Base-by-base conservation (phyloP, 2,888 invertebrate species). In the Eupithecia tripunctaria region DNA sequence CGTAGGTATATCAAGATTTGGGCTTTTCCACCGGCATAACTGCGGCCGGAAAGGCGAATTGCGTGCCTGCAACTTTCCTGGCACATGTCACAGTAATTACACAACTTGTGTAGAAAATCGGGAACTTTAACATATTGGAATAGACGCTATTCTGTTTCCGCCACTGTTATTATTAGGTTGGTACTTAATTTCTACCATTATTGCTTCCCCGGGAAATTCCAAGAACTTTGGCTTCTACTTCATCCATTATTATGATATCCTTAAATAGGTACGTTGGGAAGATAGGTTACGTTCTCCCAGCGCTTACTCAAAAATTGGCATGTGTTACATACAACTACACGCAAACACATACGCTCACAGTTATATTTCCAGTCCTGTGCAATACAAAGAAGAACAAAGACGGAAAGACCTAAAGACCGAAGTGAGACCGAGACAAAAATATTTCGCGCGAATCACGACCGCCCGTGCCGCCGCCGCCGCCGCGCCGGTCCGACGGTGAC, bases 21-120 rank as follows among this genome's bases (percentile, higher is more conserved):
- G 43, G 43, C 43, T 18, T 6, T 5, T 43, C 43, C 15, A 41
- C 15, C 43, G 15, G 18, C 18, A n/a, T 68, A 63, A 47, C 62
- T 5, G 36, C 43, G 25, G 8, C 47, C 36, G 63, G 62, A 69
- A 63, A 27, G 63, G 69, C 47, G 32, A 69, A 63, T 69, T 63
- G 69, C 63, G 69, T 69, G 69, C 69, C 63, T 25, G 14, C 32
- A 70, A 70, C 38, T 70, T 64, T 56, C 38, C 25, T 51, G 64
- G 64, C 70, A 65, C 41, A 56, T 56, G 70, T 64, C 70, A 56
- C 64, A 65, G 36, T 70, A 65, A 70, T 63, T 64, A 69, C 25
- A 8, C 63, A 51, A 68, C 21, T 68, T 43, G 3, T 12, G 59
- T 18, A 38, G 36, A 68, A 68, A 18, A 59, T 59, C 59, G 59